These are phyloP conservation scores for Gnathonemus longibarbis DNA, from an alignment of 2,113 vertebrate species.

Conservation along the genomic window DNA sequence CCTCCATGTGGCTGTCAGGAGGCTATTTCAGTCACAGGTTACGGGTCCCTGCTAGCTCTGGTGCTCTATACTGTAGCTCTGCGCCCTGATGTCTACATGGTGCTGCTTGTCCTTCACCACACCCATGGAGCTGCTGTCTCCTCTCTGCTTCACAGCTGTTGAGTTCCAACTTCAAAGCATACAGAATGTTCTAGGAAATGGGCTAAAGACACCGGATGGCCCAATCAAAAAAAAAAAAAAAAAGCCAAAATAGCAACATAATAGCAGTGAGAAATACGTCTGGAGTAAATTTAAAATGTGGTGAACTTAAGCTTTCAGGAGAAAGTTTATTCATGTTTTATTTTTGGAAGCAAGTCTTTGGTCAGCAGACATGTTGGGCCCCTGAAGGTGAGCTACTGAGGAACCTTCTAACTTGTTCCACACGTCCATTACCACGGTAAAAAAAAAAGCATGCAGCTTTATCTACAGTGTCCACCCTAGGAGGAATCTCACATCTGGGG, in stretches of 20 bases:
- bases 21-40: slow-evolving; percentile 32
- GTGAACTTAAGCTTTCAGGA: background rate
- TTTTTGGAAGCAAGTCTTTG: background rate
- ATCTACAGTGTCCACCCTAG: background rate
- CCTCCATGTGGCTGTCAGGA: slow-evolving; percentile 25
- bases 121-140: background rate
- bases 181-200: background rate
- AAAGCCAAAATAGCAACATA: background rate
- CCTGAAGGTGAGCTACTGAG: background rate
- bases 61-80: slow-evolving; percentile 13
- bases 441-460: background rate
- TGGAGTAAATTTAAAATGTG: background rate
- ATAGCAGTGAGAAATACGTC: background rate
- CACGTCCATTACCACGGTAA: background rate
- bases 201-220: background rate
- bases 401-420: background rate
- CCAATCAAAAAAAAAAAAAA: background rate
- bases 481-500: background rate
- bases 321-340: background rate
- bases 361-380: background rate
- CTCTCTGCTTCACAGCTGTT: background rate
- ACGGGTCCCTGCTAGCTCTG: slow-evolving; percentile 8
- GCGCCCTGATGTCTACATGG: background rate
- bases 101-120: background rate
- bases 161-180: background rate